Conservation (phyloP, 2,888 invertebrate species). For the Nymphalis urticae region DNA sequence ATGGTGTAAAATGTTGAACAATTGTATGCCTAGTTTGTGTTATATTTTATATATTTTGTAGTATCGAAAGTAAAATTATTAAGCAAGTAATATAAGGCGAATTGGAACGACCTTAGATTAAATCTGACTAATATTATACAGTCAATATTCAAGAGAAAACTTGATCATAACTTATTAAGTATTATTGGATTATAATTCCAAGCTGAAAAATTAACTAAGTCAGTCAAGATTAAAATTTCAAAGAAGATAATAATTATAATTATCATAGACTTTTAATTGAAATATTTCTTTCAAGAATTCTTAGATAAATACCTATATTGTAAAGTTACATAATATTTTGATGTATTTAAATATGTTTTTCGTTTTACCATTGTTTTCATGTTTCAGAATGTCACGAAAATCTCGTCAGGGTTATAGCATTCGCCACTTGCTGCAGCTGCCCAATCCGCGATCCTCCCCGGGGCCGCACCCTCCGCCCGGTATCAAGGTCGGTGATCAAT, state of each 20-base stretch:
- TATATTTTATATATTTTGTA: neutral
- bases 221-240: neutral
- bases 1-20: too few species aligned
- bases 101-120: neutral
- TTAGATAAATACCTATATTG: neutral
- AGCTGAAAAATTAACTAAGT: too few species aligned
- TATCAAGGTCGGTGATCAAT: conserved; percentile 63
- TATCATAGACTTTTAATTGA: neutral
- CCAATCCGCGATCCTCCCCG: conserved; percentile 68
- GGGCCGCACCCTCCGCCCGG: conserved; percentile 57
- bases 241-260: neutral
- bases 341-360: neutral
- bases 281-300: neutral
- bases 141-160: neutral
- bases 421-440: conserved; percentile 75
- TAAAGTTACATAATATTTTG: neutral
- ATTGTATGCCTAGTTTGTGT: too few species aligned
- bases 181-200: neutral
- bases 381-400: conserved; percentile 75
- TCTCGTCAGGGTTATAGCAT: conserved; percentile 77
- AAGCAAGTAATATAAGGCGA: neutral
- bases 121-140: neutral
- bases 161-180: neutral
- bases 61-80: neutral
- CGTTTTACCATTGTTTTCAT: conserved; percentile 3